Evolutionary conservation across 2,888 invertebrate genomes (phyloP).

Genomic region (Stramonita haemastoma): DNA sequence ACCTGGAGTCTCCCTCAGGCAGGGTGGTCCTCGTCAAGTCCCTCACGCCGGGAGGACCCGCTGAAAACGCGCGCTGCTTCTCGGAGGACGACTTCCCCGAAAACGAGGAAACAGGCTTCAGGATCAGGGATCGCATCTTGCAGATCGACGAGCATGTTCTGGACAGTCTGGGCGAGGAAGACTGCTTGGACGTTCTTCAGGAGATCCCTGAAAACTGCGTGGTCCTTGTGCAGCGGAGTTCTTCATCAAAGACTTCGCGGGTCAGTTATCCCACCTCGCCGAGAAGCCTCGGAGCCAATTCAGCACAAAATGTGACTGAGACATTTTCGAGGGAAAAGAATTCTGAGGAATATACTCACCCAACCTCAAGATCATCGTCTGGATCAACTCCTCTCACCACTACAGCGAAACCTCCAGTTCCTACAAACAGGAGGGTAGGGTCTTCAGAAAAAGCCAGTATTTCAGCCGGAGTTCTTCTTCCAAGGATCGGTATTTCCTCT

Average conservation of each 20-base stretch:
- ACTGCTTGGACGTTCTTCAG: constrained; percentile 93
- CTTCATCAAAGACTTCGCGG: not conserved
- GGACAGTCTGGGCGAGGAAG: constrained; percentile 87
- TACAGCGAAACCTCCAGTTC: too few species aligned
- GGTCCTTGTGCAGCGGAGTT: constrained; percentile 58
- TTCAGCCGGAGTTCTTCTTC: too few species aligned
- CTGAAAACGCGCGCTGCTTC: constrained; percentile 67
- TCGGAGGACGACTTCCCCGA: not conserved
- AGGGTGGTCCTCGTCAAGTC: constrained; percentile 83
- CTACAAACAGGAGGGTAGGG: too few species aligned
- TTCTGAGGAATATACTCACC: not conserved
- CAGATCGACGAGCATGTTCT: constrained; percentile 90
- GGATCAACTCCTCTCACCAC: not conserved
- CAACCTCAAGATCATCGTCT: not conserved
- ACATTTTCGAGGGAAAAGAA: not conserved
- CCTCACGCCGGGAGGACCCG: constrained; percentile 71
- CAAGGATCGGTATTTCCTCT: not conserved
- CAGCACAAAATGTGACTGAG: not conserved
- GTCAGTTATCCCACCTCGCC: not conserved
- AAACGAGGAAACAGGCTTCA: constrained; percentile 78
- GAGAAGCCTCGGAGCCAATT: not conserved
- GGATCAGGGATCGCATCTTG: constrained; percentile 92
- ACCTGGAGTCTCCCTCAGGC: constrained; percentile 76
- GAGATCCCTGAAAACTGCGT: constrained; percentile 81
- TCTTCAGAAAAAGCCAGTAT: too few species aligned